Evolutionary conservation across 2,113 vertebrate species (phyloP).

Genomic region (Colinus virginianus): DNA sequence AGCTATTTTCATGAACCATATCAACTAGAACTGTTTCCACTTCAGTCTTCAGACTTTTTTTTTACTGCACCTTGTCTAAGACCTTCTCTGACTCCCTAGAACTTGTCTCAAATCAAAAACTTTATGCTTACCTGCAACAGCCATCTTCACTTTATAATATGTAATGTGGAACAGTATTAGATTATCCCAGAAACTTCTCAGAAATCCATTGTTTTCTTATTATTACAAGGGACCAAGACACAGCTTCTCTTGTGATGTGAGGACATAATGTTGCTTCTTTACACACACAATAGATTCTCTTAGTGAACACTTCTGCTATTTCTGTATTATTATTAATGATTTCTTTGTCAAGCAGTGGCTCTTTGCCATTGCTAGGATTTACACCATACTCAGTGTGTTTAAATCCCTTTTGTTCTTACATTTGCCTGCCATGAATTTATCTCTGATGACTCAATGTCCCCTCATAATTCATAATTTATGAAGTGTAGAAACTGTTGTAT

Average conservation of each 20-base stretch:
- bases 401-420: neutral
- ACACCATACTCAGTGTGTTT: neutral
- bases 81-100: neutral
- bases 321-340: neutral
- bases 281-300: neutral
- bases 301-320: neutral
- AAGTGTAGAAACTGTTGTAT: neutral
- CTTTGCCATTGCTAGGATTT: slow-evolving; percentile 4
- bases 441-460: neutral
- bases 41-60: neutral
- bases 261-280: neutral
- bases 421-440: neutral
- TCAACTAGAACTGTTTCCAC: neutral
- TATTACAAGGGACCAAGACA: neutral
- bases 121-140: neutral
- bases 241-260: neutral
- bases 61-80: neutral
- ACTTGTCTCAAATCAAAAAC: neutral
- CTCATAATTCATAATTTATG: neutral
- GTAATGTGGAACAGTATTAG: neutral
- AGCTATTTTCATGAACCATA: neutral
- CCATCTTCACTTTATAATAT: neutral
- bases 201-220: neutral
- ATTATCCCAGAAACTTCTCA: neutral
- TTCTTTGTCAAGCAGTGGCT: neutral